Conservation (phyloP, 2,113 vertebrate genomes). For the Poeciliopsis prolifica region DNA sequence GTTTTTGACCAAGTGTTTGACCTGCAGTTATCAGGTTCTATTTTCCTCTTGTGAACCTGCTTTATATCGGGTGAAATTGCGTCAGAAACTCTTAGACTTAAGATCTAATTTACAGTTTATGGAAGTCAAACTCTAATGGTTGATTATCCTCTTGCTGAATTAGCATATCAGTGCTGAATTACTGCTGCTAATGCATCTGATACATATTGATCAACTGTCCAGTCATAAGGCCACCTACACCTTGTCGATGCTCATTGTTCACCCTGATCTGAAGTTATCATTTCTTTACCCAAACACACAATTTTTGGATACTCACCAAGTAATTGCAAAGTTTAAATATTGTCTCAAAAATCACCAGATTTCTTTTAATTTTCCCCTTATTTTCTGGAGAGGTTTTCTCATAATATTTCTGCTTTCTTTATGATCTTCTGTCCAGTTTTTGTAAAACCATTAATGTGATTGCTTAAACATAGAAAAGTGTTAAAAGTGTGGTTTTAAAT, state of each 20-base stretch:
- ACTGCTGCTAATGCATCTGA: neutral
- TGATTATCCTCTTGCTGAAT: neutral
- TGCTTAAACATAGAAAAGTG: neutral
- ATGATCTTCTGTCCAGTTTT: neutral
- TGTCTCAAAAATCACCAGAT: neutral
- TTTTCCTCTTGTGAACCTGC: neutral
- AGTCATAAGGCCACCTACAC: slow-evolving; percentile 38
- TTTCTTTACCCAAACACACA: slow-evolving; percentile 34
- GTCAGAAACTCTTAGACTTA: neutral
- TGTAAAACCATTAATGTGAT: neutral
- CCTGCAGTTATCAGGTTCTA: neutral
- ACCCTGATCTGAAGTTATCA: slow-evolving; percentile 33
- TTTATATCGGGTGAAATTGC: neutral
- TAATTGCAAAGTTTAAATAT: slow-evolving; percentile 19
- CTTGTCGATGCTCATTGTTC: slow-evolving; percentile 52
- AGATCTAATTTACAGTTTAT: neutral
- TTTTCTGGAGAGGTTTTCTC: neutral
- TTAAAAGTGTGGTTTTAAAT: no score
- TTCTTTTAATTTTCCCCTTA: neutral
- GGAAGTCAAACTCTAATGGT: neutral
- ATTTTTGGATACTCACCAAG: slow-evolving; percentile 53
- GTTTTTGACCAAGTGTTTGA: neutral
- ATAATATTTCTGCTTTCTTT: neutral
- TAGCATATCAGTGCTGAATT: neutral
- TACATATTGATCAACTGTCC: slow-evolving; percentile 15